Base-by-base conservation (phyloP, 1,140 invertebrate species). In the Lepeophtheirus salmonis region DNA sequence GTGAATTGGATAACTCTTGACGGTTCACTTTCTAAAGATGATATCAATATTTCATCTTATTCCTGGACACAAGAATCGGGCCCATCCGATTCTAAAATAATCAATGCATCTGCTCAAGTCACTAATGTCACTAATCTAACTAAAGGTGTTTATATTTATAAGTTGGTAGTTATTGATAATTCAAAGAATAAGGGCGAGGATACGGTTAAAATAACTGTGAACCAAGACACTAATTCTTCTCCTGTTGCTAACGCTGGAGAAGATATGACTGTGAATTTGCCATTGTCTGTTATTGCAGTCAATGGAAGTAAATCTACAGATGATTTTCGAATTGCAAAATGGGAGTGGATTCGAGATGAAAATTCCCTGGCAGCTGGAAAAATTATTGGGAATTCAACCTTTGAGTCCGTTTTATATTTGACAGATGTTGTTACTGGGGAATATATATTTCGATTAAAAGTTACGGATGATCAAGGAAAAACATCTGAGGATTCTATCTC, bases 201-300 rank as follows among this genome's bases (percentile, higher is more conserved):
- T 69, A 77, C 75, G 26, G 78, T 84, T 18, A 77, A 75, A 66
- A 75, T 94, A 14, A 83, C 79, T 64, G 87, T 95, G n/a, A 84
- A 85, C 61, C 87, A 92, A 75, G 87, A 87, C 73, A 82, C 84
- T 71, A 96, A 96, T 74, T 81, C 83, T 21, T 76, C 83, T 4
- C 89, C 89, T 0, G 81, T 82, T 68, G 89, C 89, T 0, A 82
- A 88, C 69, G 89, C 84, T 18, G 89, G 88, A 21, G 84, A 83
- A 0, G 84, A 90, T 72, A 78, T 83, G 66, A 80, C 80, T 24
- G 73, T 91, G 0, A 75, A 79, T 4, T 71, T 89, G 12, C 89
- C 89, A 0, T 69, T 81, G 1, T 79, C 77, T 18, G 78, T 84
- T 4, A 75, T 94, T 1, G 75, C 81, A 25, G 73, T 95, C 22